Evolutionary conservation across 2,888 invertebrate genomes (phyloP).

Genomic region (Cheilosia urbana): DNA sequence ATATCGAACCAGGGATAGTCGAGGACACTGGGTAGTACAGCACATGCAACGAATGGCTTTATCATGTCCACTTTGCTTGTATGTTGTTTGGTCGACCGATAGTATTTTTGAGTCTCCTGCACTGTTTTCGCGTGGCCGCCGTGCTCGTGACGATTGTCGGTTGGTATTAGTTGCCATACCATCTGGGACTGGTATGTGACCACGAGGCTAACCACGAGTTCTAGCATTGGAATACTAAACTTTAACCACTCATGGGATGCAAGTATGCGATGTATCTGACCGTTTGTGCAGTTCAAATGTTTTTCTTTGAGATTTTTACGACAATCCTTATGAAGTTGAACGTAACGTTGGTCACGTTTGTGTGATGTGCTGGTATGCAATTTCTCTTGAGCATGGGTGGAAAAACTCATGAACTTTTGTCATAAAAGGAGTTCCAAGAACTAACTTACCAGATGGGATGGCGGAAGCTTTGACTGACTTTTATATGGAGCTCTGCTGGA

Average conservation of each 20-base stretch:
- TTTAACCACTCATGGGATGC: conserved; percentile 24
- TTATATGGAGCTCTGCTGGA: too few species aligned
- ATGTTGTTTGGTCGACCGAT: conserved; percentile 63
- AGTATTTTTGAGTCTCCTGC: background rate
- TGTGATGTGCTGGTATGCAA: background rate
- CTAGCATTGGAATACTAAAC: conserved; percentile 27
- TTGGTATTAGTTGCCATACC: conserved; percentile 36
- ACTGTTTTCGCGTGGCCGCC: conserved; percentile 19
- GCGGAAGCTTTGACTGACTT: too few species aligned
- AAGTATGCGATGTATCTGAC: background rate
- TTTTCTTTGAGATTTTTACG: conserved; percentile 11
- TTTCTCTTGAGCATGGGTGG: background rate
- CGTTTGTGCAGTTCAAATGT: conserved; percentile 17
- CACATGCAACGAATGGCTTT: conserved; percentile 65
- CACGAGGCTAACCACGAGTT: conserved; percentile 25
- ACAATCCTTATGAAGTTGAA: background rate
- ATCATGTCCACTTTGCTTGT: conserved; percentile 65
- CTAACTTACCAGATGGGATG: too few species aligned
- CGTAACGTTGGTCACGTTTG: conserved; percentile 12
- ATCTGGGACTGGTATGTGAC: conserved; percentile 35
- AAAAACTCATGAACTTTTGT: too few species aligned
- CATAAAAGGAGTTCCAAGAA: too few species aligned
- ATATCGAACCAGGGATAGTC: conserved; percentile 19
- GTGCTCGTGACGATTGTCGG: conserved; percentile 38
- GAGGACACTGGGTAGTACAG: conserved; percentile 26